These are phyloP conservation scores for Tachina fera DNA, from an alignment of 2,888 invertebrate genomes.

Conservation along the genomic window DNA sequence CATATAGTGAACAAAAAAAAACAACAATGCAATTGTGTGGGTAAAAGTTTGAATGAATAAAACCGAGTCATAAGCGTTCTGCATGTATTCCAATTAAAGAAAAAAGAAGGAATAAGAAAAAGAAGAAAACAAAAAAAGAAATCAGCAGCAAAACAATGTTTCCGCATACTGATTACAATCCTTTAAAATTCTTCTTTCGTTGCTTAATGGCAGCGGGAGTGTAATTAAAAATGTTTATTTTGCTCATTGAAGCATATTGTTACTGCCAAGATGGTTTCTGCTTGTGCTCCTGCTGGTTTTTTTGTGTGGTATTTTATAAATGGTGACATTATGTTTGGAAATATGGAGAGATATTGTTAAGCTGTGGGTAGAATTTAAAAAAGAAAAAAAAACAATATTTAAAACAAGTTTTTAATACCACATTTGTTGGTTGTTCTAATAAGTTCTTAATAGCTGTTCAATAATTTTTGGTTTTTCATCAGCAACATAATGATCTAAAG, in stretches of 20 bases:
- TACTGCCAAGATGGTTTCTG: constrained; percentile 44
- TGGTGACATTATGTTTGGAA: constrained; percentile 2
- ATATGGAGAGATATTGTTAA: background rate
- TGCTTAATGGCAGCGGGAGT: constrained; percentile 9
- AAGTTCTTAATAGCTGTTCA: background rate
- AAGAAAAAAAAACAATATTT: background rate
- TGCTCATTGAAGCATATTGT: constrained; percentile 52
- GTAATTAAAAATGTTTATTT: constrained; percentile 50
- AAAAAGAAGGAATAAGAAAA: background rate
- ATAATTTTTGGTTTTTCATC: background rate
- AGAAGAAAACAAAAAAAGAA: constrained; percentile 7
- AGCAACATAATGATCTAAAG: background rate
- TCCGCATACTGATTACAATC: constrained; percentile 66
- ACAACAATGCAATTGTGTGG: background rate
- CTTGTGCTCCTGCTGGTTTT: constrained; percentile 36
- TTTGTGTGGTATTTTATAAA: constrained; percentile 35
- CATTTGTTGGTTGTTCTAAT: background rate
- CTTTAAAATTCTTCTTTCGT: constrained; percentile 26
- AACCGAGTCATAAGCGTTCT: background rate
- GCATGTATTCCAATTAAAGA: background rate
- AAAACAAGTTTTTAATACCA: background rate
- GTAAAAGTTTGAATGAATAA: constrained; percentile 4
- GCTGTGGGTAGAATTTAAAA: background rate
- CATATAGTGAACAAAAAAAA: background rate
- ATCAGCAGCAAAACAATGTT: constrained; percentile 48